Base-by-base conservation (phyloP, 37 sponge, comb jelly and placozoan species). In the Crambe crambe region DNA sequence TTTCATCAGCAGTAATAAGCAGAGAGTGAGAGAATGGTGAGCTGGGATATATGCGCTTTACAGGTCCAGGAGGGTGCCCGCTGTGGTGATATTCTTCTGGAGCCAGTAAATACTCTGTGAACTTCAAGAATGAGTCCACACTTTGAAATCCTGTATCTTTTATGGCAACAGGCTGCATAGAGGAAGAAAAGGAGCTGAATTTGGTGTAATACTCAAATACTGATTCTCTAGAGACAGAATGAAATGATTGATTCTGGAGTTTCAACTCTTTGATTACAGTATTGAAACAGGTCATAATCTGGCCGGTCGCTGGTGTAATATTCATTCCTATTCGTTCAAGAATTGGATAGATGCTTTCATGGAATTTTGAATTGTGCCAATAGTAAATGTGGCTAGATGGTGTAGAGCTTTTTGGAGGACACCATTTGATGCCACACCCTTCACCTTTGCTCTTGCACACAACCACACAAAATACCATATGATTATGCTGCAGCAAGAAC, bases 251-350 rank as follows among this genome's bases (percentile, higher is more conserved):
- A 26, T 26, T 51, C 15, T 51, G 15, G 9, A 15, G 54, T 9
- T 15, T 58, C 26, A 26, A 23, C 25, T 58, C 20, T 18, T 23
- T 12, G 59, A 74, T 74, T 15, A 58, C 58, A 8, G 58, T 23
- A 51, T 78, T 70, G 42, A 88, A 73, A 20, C 73, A 62, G 0
- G 32, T 70, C 42, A 15, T 58, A 3, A 88, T 39, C 21, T n/a
- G 39, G 10, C 37, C 10, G 32, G 89, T 73, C 21, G 89, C 79
- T 60, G 40, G 34, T 26, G 79, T 78, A 0, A 88, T 70, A 18
- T 76, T 77, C 83, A 88, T 88, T 22, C 79, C 74, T 20, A 88
- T 70, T 3, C 15, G 27, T 62, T 78, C 72, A 37, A 83, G 58
- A 41, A 82, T 44, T 10, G 72, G 70, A 31, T 30, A 37, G 9